Base-by-base conservation (phyloP, 2,113 vertebrate genomes). In the Phoenicopterus ruber region DNA sequence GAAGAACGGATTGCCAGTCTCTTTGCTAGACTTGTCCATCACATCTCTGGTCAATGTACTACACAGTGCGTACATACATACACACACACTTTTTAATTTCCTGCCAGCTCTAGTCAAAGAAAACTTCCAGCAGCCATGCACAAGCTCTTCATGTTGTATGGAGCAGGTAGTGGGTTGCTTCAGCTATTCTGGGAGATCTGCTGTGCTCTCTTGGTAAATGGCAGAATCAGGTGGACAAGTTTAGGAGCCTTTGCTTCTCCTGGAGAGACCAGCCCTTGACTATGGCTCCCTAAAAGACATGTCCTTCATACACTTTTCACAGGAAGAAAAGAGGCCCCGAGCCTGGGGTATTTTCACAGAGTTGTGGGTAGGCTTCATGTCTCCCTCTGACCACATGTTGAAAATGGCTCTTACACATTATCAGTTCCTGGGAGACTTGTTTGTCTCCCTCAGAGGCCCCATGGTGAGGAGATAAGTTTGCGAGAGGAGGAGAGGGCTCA, bases 361-460 rank as follows among this genome's bases (percentile, higher is more conserved):
- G 19, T 52, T 90, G 24, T 65, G 25, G 5, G 13, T 40, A 83
- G 26, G 26, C 59, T 90, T 74, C 62, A 50, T 32, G 88, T 77
- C 54, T 92, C 36, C 25, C 25, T 77, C 47, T 82, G 52, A 49
- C 42, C 54, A 57, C 21, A 17, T 18, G 57, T 38, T 87, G n/a
- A 82, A 96, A 93, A 84, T 32, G 44, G 14, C 57, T 72, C 4
- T 72, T 58, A 52, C 36, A 29, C 8, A 46, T 88, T 96, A 97
- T 96, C 96, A 81, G 82, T 17, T 77, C 46, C 54, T 80, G 47
- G 31, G 85, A 87, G 40, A 90, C 94, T 90, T 95, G 90, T 95
- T 90, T 97, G 70, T 46, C 46, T 57, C 66, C 46, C 66, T 86
- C 34, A 36, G 90, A 80, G 90, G 93, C 82, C 92, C n/a, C 82